A percentile compares a stretch with the other conserved stretches of the same genome.
These are phyloP conservation scores for Pteromalus puparum DNA, from an alignment of 1,140 invertebrate species.

Conservation along the genomic window DNA sequence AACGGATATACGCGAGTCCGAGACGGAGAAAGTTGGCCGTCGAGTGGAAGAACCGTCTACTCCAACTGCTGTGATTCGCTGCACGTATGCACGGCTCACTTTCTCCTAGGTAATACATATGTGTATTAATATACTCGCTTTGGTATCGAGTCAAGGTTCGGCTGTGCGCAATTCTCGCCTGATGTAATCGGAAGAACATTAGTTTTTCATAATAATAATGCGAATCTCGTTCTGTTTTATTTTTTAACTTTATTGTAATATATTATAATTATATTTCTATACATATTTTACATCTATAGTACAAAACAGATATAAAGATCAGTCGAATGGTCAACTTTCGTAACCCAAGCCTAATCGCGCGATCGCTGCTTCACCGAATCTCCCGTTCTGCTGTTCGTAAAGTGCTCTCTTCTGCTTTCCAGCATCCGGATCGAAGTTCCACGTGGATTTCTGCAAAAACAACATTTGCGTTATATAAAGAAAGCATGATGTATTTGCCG, in stretches of 20 bases:
- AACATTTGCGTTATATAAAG: too few relatives aligned
- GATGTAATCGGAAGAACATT: neutral
- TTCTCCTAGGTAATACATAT: neutral
- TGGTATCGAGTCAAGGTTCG: neutral
- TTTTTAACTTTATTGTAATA: neutral
- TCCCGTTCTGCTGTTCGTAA: conserved; percentile 66
- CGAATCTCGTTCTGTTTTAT: neutral
- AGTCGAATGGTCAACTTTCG: conserved; percentile 22
- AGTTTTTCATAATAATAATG: neutral
- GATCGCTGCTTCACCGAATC: conserved; percentile 62
- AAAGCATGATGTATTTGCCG: too few relatives aligned
- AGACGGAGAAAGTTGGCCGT: neutral
- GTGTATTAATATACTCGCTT: neutral
- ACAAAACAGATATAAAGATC: neutral
- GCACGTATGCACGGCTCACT: neutral
- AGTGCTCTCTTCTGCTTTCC: conserved; percentile 62
- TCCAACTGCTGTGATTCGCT: neutral
- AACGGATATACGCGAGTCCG: neutral
- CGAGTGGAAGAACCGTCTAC: neutral
- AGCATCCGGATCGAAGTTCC: conserved; percentile 68
- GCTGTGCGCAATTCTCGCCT: neutral
- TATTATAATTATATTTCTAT: neutral
- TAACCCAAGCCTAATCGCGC: conserved; percentile 56
- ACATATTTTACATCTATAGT: neutral
- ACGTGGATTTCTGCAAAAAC: conserved; percentile 62